phyloP scores from a whole-genome alignment of 1,140 invertebrate species.

The Neoseiulus cucumeris region DNA sequence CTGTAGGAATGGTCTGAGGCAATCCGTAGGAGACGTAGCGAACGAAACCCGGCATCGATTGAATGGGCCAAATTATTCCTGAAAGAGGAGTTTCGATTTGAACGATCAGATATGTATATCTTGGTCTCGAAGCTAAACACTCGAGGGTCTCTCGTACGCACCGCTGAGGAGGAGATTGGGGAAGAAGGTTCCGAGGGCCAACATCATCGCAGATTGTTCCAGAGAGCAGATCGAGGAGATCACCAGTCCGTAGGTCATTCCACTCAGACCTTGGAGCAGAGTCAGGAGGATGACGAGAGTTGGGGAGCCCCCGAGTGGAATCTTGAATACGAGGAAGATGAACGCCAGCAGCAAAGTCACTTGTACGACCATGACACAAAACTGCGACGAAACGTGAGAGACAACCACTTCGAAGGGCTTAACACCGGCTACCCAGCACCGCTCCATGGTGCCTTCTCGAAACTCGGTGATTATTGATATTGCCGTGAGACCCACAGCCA shows the following conservation, averaged over 20 bases:
- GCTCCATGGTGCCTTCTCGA: conserved; percentile 65
- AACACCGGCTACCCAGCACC: conserved; percentile 73
- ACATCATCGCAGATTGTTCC: conserved; percentile 73
- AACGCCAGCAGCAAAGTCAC: conserved; percentile 62
- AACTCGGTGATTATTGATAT: conserved; percentile 74
- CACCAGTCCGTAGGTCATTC: conserved; percentile 81
- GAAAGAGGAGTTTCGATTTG: too few relatives aligned
- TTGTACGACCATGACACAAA: conserved; percentile 79
- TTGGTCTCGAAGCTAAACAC: too few relatives aligned
- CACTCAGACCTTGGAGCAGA: conserved; percentile 55
- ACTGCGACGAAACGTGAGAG: conserved; percentile 75
- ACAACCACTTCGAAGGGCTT: conserved; percentile 68
- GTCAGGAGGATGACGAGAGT: conserved; percentile 51
- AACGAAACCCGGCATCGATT: conserved; percentile 68
- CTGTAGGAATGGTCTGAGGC: conserved; percentile 72
- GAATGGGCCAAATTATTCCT: conserved; percentile 74
- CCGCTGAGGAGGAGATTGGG: conserved; percentile 75
- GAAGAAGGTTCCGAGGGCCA: conserved; percentile 75
- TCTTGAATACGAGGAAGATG: conserved; percentile 55
- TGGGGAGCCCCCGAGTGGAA: conserved; percentile 56
- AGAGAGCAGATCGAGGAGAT: conserved; percentile 66
- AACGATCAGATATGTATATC: too few relatives aligned
- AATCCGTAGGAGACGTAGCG: conserved; percentile 58
- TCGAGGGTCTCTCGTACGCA: conserved; percentile 28
- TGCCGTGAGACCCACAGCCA: conserved; percentile 76